Evolutionary conservation across 2,797 vertebrate genomes (phyloP).

Genomic region (Octomys mimax): DNA sequence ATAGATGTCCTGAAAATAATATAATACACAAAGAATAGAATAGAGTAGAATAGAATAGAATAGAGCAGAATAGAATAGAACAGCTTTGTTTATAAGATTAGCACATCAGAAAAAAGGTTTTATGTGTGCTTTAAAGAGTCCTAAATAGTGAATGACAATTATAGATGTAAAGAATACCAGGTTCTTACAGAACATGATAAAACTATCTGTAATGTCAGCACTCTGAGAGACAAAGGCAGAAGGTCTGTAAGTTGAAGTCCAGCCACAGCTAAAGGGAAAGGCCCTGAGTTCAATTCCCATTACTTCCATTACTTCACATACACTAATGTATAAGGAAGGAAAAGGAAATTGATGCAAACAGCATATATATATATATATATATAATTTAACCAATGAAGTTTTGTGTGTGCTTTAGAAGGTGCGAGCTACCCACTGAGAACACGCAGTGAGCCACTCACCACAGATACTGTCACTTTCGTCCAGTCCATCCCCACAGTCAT

Average conservation of each 20-base stretch:
- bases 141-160: background rate
- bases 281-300: background rate
- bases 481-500: constrained; percentile 95
- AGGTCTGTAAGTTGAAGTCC: background rate
- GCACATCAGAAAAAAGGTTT: background rate
- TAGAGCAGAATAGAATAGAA: background rate
- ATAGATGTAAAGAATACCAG: background rate
- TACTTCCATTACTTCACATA: background rate
- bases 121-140: background rate
- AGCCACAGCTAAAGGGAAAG: background rate
- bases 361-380: too few species aligned
- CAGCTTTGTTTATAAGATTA: background rate
- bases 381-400: background rate
- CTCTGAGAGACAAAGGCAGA: background rate
- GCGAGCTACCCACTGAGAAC: background rate
- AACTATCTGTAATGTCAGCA: background rate
- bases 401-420: background rate
- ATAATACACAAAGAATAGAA: background rate
- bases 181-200: background rate
- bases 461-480: constrained; percentile 97
- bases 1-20: background rate
- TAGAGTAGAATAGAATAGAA: too few species aligned
- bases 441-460: constrained; percentile 89
- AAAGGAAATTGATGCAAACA: background rate
- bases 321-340: background rate